phyloP scores from a whole-genome alignment of 2,888 invertebrate species.

The Chironomus tentans region DNA sequence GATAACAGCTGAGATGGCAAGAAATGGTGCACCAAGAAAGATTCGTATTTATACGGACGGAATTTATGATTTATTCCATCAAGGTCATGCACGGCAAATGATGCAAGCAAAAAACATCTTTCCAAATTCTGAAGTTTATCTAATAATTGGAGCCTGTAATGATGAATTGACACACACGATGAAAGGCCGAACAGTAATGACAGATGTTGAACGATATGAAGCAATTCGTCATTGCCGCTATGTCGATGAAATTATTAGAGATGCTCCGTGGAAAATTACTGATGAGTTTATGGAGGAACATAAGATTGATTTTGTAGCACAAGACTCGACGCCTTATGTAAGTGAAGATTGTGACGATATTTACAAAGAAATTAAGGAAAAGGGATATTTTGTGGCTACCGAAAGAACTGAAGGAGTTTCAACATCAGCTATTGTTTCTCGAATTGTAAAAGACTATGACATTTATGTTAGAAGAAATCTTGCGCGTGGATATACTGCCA shows the following conservation, averaged over 20 bases:
- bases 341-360: constrained; percentile 75
- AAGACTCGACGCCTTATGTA: constrained; percentile 96
- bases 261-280: constrained; percentile 89
- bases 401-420: constrained; percentile 96
- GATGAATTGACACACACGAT: constrained; percentile 82
- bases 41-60: constrained; percentile 97
- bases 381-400: constrained; percentile 95
- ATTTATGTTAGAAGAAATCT: constrained; percentile 93
- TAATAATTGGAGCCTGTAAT: constrained; percentile 95
- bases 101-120: constrained; percentile 95
- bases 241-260: constrained; percentile 86
- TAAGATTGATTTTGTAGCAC: constrained; percentile 99
- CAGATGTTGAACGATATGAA: constrained; percentile 89
- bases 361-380: constrained; percentile 83
- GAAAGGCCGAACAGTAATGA: constrained; percentile 96
- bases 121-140: constrained; percentile 72
- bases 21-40: constrained; percentile 67
- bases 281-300: constrained; percentile 82
- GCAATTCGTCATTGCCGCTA: constrained; percentile 96
- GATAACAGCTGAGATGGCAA: constrained; percentile 78
- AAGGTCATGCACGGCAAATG: constrained; percentile 92
- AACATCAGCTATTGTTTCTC: constrained; percentile 95
- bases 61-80: constrained; percentile 98
- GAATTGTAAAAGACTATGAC: constrained; percentile 97
- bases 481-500: constrained; percentile 92